These are phyloP conservation scores for Diplodus puntazzo DNA, from an alignment of 2,797 vertebrate species.

Conservation along the genomic window DNA sequence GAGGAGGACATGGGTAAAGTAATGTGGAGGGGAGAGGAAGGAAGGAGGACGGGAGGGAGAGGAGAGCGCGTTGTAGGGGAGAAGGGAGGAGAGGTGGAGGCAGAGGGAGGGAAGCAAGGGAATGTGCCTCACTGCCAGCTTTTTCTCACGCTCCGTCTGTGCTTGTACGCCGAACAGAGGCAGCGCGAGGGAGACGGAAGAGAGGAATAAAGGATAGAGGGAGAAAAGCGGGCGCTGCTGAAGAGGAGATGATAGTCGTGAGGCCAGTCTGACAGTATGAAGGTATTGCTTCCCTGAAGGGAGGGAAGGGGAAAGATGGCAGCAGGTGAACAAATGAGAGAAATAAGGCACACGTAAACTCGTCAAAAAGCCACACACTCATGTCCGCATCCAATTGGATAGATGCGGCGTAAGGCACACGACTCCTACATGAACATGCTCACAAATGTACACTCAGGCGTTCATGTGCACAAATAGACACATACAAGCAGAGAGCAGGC, in stretches of 20 bases:
- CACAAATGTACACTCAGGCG: constrained; percentile 49
- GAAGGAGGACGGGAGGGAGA: constrained; percentile 34
- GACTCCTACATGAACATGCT: constrained; percentile 59
- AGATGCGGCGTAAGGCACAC: constrained; percentile 29
- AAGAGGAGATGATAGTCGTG: constrained; percentile 42
- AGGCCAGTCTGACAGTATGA: constrained; percentile 38
- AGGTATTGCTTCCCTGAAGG: constrained; percentile 48
- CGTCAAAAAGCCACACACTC: constrained; percentile 14
- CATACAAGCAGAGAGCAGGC: constrained; percentile 41
- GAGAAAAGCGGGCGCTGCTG: constrained; percentile 20
- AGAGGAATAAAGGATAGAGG: constrained; percentile 33
- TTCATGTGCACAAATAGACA: constrained; percentile 54
- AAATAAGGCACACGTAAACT: constrained; percentile 35
- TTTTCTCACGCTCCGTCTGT: constrained; percentile 73
- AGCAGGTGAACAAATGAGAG: constrained; percentile 35
- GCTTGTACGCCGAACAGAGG: constrained; percentile 53
- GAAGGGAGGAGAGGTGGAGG: constrained; percentile 59
- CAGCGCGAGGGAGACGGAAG: constrained; percentile 36
- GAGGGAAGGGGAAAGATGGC: constrained; percentile 35
- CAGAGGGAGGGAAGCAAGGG: constrained; percentile 62
- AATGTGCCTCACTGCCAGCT: constrained; percentile 71
- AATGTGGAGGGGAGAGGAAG: constrained; percentile 22
- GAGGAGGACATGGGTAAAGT: constrained; percentile 13
- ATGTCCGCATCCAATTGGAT: constrained; percentile 25
- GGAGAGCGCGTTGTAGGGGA: constrained; percentile 52